Evolutionary conservation across 2,888 invertebrate species (phyloP), one percentile per base, ranked within the genome.

Genomic region (Tipula helvola): DNA sequence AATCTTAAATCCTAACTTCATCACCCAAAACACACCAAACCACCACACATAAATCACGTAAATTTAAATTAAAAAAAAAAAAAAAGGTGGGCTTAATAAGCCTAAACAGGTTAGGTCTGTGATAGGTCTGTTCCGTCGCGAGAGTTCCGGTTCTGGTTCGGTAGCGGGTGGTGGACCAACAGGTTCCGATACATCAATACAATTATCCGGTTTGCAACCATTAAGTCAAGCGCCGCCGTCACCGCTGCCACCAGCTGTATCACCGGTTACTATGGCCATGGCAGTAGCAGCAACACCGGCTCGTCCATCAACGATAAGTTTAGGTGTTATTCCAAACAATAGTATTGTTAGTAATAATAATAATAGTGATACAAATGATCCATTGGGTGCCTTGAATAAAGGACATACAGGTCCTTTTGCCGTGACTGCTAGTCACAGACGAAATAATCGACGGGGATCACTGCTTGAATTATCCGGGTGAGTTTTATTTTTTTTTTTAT

Each of bases 41-140:
- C 71, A 28, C 71, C 71, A 71, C 47, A 52, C 12, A 71, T 28
- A 18, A 71, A 71, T 71, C 71, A 71, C 71, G 71, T 71, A 71
- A 71, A 28, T 71, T 71, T 71, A 86, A 87, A 86, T 88, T 28
- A 28, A 28, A 87, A 87, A 86, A 83, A 87, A 86, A 88, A 88
- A 88, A 89, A 87, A 89, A 96, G 96, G 96, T 93, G 96, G 96
- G 90, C 95, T 97, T 92, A 96, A 96, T 92, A 96, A 96, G 93
- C 96, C 96, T 91, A 95, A 96, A 92, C 94, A 94, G 92, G 94
- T 95, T 89, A 96, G 96, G 92, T 96, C 97, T 92, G 96, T 97
- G 92, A 96, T 97, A 93, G 97, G 97, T 92, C 93, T 97, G 88
- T 97, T 97, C 92, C 94, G 96, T 90, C 94, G 96, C 90, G 97